Evolutionary conservation across 2,797 vertebrate genomes (phyloP).

Genomic region (Rhynchotus rufescens): DNA sequence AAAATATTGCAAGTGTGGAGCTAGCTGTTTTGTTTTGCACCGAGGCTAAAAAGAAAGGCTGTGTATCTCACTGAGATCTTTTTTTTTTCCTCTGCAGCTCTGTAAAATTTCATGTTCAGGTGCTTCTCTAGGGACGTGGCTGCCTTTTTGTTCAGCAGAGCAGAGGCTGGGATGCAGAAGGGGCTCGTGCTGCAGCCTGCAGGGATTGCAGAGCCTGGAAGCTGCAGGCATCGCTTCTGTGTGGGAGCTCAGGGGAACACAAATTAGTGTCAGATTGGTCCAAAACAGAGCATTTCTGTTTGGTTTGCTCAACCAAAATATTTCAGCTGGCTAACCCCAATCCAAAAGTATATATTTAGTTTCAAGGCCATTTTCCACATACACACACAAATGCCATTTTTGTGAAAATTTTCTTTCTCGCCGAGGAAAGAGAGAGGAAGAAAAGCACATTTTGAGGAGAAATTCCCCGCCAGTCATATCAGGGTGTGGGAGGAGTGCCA

Average conservation of each 20-base stretch:
- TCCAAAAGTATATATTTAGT: background rate
- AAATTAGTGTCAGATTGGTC: background rate
- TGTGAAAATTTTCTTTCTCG: conserved; percentile 1
- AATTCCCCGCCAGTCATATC: conserved; percentile 29
- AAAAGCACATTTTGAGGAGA: conserved; percentile 17
- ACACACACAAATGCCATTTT: background rate
- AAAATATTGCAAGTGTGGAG: background rate
- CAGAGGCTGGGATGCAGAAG: background rate
- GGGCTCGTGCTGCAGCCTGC: background rate
- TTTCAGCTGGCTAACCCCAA: conserved; percentile 2
- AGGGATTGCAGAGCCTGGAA: background rate
- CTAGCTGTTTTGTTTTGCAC: background rate
- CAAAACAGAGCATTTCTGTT: background rate
- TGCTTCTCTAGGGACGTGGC: background rate
- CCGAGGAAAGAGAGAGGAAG: background rate
- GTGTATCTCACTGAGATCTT: background rate
- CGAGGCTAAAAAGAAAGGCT: background rate
- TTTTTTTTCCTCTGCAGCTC: background rate
- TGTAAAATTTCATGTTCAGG: background rate
- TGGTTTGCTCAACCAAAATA: background rate
- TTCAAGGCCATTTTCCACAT: conserved; percentile 1
- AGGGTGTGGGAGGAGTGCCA: conserved; percentile 48
- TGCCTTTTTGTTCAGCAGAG: background rate
- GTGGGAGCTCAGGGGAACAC: background rate
- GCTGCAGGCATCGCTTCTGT: background rate